Percentiles rank a stretch among this genome's conserved stretches.
phyloP scores from a whole-genome alignment of 1,140 invertebrate genomes.

The Megalopta genalis region DNA sequence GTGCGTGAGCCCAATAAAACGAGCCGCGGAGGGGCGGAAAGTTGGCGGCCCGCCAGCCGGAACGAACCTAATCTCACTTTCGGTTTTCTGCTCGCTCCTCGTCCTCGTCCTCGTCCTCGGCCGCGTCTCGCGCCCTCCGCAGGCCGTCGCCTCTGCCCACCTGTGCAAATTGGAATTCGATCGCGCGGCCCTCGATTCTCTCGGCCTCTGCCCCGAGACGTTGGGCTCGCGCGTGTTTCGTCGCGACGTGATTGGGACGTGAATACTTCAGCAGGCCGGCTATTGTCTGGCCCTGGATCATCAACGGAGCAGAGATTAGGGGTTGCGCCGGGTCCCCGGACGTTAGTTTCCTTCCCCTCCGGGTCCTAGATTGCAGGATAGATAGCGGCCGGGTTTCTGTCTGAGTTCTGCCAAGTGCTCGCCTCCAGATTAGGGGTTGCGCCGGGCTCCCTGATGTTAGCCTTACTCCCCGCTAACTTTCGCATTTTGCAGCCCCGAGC shows the following conservation, averaged over 20 bases:
- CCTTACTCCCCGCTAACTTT: too few relatives aligned
- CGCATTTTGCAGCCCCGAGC: too few relatives aligned
- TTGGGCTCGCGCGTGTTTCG: background rate
- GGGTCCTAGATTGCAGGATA: too few relatives aligned
- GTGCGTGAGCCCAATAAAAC: constrained; percentile 53
- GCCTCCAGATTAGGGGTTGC: too few relatives aligned
- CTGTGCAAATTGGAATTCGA: constrained; percentile 66
- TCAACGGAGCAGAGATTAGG: background rate
- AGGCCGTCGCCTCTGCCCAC: constrained; percentile 45
- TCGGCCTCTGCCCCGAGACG: background rate
- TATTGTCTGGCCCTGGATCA: background rate
- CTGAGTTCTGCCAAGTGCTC: too few relatives aligned
- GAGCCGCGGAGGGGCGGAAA: constrained; percentile 23
- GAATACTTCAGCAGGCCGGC: background rate
- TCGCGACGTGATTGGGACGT: background rate
- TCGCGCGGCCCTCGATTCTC: constrained; percentile 43
- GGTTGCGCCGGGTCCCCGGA: too few relatives aligned
- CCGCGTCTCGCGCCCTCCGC: background rate
- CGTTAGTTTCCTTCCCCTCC: too few relatives aligned
- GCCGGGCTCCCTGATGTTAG: too few relatives aligned
- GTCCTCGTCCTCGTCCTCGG: too few relatives aligned
- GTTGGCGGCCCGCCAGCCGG: constrained; percentile 67
- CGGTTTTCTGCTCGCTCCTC: constrained; percentile 61
- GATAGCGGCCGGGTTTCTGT: too few relatives aligned
- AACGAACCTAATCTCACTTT: constrained; percentile 72